Evolutionary conservation across 2,888 invertebrate genomes (phyloP).

Genomic region (Drosophila mulleri): DNA sequence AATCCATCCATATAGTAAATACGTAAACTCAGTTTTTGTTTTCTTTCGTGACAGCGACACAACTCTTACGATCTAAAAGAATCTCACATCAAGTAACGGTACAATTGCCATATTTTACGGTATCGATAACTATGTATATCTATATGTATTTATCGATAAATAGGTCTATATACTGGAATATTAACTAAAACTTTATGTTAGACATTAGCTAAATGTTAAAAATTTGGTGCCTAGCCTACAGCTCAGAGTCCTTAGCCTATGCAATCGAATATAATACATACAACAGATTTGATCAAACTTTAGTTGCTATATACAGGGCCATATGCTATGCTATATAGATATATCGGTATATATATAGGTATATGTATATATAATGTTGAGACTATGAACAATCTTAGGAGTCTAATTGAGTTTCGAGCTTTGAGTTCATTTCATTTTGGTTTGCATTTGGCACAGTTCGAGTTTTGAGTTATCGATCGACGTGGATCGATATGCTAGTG

Average conservation of each 20-base stretch:
- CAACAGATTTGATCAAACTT: constrained; percentile 44
- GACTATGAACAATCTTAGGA: constrained; percentile 53
- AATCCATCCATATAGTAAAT: constrained; percentile 12
- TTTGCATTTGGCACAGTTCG: constrained; percentile 61
- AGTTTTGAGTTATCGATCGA: constrained; percentile 39
- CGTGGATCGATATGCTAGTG: constrained; percentile 16
- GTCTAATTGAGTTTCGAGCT: constrained; percentile 63
- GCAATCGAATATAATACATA: constrained; percentile 28
- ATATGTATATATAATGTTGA: constrained; percentile 6
- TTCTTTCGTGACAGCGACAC: constrained; percentile 15
- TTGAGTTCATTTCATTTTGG: constrained; percentile 59
- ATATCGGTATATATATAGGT: background rate
- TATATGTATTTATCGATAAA: constrained; percentile 10
- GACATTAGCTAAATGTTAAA: constrained; percentile 61
- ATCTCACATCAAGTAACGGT: constrained; percentile 38
- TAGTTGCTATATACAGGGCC: constrained; percentile 48
- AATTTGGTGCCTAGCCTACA: constrained; percentile 66
- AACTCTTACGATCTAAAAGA: constrained; percentile 21
- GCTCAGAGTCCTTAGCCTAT: constrained; percentile 38
- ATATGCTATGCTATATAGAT: constrained; percentile 24
- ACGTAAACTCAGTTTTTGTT: constrained; percentile 18
- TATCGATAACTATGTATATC: constrained; percentile 3
- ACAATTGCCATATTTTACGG: constrained; percentile 20
- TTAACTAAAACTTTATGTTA: constrained; percentile 38
- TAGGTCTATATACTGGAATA: constrained; percentile 4